Evolutionary conservation across 2,888 invertebrate species (phyloP), one percentile per base, ranked within the genome.

Genomic region (Coleophora deauratella): DNA sequence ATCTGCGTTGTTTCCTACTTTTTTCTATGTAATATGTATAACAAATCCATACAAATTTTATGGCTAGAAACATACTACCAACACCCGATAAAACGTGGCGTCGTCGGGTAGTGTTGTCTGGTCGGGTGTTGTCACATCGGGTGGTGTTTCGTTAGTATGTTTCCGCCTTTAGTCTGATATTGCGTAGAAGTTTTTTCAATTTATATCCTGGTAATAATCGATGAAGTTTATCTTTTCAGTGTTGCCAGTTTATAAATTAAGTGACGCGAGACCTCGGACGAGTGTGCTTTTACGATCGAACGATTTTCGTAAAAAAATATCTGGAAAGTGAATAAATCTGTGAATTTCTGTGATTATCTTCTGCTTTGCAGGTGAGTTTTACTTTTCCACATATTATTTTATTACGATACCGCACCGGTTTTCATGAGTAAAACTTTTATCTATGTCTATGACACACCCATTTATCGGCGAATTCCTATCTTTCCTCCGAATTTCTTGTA

Each of bases 391-490:
- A 11, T 9, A 31, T 30, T 1, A 38, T 11, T n/a, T 38, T 21
- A 21, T 21, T 21, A 6, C 6, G 3, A 6, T 21, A 21, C 6
- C 21, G 21, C 21, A 21, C 21, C 3, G 21, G 21, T 21, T 21
- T 21, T 21, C 21, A 6, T 21, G 21, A 4, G 21, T 21, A 21
- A 21, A 21, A 21, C 3, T 21, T 35, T 35, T 51, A 57, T 54
- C 54, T 49, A 61, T 65, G 69, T 70, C 63, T 54, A 53, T 71
- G 81, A 80, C 81, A 81, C 81, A 76, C 81, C 81, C 80, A 76
- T 70, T 57, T 67, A 71, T 73, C 67, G 59, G 58, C 56, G 55
- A 64, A 68, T 70, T 67, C 58, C 57, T 49, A 45, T 46, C 36
- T 41, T 54, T 52, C 37, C 46, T 48, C 47, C 46, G 47, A 50